These are phyloP conservation scores for Alfaro cultratus DNA, from an alignment of 2,797 vertebrate species.

Conservation along the genomic window DNA sequence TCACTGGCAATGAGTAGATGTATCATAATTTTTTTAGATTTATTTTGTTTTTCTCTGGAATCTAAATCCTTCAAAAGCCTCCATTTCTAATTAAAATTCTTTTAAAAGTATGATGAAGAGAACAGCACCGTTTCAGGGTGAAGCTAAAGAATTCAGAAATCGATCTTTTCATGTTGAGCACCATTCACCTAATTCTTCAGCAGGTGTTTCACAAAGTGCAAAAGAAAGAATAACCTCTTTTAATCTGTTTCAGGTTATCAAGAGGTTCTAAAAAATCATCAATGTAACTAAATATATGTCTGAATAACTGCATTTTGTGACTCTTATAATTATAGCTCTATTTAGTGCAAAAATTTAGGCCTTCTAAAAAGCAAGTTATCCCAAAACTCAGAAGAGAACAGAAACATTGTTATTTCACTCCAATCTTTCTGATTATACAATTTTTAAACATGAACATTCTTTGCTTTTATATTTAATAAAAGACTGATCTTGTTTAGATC, in stretches of 20 bases:
- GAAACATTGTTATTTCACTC: background rate
- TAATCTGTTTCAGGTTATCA: background rate
- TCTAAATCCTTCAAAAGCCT: background rate
- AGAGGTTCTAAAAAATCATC: background rate
- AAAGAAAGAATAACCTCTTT: background rate
- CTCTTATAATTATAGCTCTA: background rate
- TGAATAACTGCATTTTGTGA: background rate
- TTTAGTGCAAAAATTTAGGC: background rate
- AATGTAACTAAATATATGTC: background rate
- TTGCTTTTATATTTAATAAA: background rate
- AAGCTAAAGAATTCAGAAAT: background rate
- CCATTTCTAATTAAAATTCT: background rate
- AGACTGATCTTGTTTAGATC: background rate
- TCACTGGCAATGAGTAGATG: background rate
- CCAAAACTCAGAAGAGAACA: background rate
- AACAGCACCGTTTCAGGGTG: background rate
- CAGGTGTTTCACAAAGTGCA: background rate
- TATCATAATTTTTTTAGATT: background rate
- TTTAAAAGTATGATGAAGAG: background rate
- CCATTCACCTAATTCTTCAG: background rate
- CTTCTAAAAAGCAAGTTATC: background rate
- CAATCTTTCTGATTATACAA: background rate
- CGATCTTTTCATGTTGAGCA: background rate
- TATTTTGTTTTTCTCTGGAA: background rate
- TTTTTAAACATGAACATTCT: background rate